phyloP scores from a whole-genome alignment of 2,113 vertebrate species.

The Ploceus nigricollis region DNA sequence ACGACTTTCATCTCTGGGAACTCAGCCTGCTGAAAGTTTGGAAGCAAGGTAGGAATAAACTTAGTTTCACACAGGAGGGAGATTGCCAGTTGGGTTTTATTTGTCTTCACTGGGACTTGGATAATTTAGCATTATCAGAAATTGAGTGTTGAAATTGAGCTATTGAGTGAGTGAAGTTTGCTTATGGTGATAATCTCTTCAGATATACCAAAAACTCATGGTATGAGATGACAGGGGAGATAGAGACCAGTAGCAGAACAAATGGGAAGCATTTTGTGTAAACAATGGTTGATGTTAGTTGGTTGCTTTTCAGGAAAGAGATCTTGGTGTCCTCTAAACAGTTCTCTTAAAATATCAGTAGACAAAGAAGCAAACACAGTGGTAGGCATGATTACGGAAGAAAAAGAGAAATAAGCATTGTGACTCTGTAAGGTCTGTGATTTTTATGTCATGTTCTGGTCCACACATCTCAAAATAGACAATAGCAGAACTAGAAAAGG shows the following conservation, averaged over 20 bases:
- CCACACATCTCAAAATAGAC: not conserved
- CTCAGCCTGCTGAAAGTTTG: not conserved
- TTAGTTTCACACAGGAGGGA: not conserved
- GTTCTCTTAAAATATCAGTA: not conserved
- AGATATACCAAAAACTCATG: not conserved
- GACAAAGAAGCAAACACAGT: not conserved
- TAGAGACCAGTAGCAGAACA: not conserved
- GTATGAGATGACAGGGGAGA: not conserved
- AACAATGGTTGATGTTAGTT: not conserved
- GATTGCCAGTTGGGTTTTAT: not conserved
- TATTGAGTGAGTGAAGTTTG: not conserved
- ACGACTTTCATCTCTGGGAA: not conserved
- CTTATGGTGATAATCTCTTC: not conserved
- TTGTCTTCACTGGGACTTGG: not conserved
- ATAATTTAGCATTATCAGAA: not conserved
- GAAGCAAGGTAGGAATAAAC: not conserved
- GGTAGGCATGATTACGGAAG: not conserved
- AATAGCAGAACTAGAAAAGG: not conserved
- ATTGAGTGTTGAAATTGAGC: not conserved
- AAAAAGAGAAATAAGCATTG: not conserved
- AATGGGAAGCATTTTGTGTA: not conserved
- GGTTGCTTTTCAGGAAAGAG: not conserved
- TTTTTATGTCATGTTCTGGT: not conserved
- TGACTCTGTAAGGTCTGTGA: not conserved
- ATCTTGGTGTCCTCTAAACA: not conserved